Evolutionary conservation across 2,113 vertebrate genomes (phyloP).

Genomic region (Oceanodroma tethys): DNA sequence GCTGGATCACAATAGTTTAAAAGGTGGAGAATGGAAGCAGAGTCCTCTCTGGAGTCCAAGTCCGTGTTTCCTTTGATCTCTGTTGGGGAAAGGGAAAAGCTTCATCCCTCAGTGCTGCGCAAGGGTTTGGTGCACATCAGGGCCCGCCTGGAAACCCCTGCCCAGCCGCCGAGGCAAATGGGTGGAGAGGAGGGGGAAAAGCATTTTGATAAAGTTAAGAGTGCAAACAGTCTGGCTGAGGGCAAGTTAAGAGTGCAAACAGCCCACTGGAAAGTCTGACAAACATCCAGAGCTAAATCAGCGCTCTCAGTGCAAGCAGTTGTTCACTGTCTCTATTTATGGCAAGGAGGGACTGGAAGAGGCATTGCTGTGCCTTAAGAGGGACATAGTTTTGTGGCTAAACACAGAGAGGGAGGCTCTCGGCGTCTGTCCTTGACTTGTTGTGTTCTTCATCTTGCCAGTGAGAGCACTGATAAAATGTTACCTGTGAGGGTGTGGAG

Average conservation of each 20-base stretch:
- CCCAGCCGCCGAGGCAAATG: background rate
- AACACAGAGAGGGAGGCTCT: background rate
- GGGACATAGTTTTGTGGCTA: background rate
- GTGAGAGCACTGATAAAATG: background rate
- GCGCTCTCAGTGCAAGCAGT: accelerated
- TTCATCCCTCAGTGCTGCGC: background rate
- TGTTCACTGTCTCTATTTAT: background rate
- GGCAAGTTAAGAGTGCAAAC: background rate
- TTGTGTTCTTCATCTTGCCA: background rate
- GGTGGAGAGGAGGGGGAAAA: background rate
- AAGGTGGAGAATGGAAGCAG: background rate
- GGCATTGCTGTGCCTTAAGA: background rate
- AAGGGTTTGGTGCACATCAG: background rate
- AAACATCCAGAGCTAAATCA: background rate
- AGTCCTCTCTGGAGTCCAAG: background rate
- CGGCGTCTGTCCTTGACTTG: background rate
- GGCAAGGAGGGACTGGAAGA: background rate
- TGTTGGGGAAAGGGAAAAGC: background rate
- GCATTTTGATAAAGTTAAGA: background rate
- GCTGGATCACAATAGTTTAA: accelerated
- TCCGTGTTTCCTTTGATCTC: background rate
- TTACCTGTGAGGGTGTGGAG: background rate
- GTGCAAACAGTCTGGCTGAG: background rate
- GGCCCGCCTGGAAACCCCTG: background rate
- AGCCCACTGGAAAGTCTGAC: background rate